phyloP scores from a whole-genome alignment of 2,797 vertebrate genomes.

The Periophthalmus magnuspinnatus region DNA sequence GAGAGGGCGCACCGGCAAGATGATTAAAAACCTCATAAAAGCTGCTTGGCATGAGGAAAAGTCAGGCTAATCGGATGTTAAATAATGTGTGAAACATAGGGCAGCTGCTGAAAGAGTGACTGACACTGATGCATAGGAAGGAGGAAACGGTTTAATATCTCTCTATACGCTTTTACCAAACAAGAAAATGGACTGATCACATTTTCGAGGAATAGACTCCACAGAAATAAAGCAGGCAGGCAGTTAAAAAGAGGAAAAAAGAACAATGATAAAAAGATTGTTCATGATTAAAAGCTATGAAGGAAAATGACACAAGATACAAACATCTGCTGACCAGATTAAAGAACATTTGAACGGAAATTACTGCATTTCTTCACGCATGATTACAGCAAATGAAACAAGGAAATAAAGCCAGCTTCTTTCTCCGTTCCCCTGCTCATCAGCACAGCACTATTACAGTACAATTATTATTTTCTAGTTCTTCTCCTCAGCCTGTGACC shows the following conservation, averaged over 20 bases:
- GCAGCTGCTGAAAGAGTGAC: constrained; percentile 15
- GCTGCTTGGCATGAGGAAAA: constrained; percentile 22
- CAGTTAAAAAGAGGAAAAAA: not conserved
- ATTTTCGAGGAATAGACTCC: not conserved
- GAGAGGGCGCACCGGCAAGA: constrained; percentile 22
- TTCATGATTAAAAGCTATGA: constrained; percentile 37
- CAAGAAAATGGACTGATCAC: not conserved
- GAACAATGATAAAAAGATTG: constrained; percentile 10
- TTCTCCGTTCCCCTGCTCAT: constrained; percentile 22
- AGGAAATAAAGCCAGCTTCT: not conserved
- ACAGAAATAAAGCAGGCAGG: not conserved
- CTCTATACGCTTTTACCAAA: not conserved
- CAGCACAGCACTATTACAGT: constrained; percentile 11
- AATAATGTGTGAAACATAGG: constrained; percentile 46
- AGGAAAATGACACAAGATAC: constrained; percentile 36
- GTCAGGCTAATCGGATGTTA: constrained; percentile 33
- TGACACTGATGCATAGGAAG: constrained; percentile 23
- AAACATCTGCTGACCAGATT: constrained; percentile 65
- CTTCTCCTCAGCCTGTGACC: constrained; percentile 13
- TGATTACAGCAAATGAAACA: not conserved
- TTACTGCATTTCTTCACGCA: constrained; percentile 26
- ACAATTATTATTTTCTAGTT: constrained; percentile 29
- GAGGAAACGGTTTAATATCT: not conserved
- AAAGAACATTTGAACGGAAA: constrained; percentile 45
- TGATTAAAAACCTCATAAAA: constrained; percentile 53